Evolutionary conservation across 2,797 vertebrate species (phyloP).

Genomic region (Holocentrus rufus): DNA sequence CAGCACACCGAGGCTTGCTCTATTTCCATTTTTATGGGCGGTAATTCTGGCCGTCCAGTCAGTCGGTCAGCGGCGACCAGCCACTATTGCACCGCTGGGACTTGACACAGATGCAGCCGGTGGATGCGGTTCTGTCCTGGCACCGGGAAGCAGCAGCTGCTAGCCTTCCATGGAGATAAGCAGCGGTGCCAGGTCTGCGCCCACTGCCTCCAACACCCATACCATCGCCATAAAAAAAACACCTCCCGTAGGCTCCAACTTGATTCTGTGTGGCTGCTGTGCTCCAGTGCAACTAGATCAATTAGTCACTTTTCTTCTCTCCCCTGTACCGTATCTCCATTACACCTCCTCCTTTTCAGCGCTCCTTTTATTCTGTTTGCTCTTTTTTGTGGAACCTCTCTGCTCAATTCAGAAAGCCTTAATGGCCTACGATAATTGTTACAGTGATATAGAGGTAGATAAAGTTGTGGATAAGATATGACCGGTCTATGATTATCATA

Average conservation of each 20-base stretch:
- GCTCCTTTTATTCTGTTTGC: background rate
- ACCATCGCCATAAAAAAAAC: constrained; percentile 25
- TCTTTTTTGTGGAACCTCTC: too few species aligned
- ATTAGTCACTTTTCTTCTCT: background rate
- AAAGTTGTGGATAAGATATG: too few species aligned
- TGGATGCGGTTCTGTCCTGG: constrained; percentile 25
- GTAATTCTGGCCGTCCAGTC: background rate
- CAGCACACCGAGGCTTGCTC: background rate
- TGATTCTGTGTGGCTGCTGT: constrained; percentile 3
- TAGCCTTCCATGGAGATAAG: constrained; percentile 44
- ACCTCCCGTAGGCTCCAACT: constrained; percentile 4
- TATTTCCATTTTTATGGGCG: constrained; percentile 10
- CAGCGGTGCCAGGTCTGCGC: constrained; percentile 30
- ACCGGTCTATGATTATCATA: too few species aligned
- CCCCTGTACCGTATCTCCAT: background rate
- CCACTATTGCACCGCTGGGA: constrained; percentile 36
- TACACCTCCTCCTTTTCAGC: background rate
- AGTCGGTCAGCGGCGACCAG: constrained; percentile 1
- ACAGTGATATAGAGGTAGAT: too few species aligned
- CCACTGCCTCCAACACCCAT: constrained; percentile 6
- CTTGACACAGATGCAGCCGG: background rate
- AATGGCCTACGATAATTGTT: too few species aligned
- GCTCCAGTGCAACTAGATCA: background rate
- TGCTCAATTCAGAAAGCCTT: too few species aligned
- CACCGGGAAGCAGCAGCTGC: constrained; percentile 48